These are phyloP conservation scores for Halisarca cf. caerulea DNA, from an alignment of 37 sponge, comb jelly and placozoan species.

Conservation along the genomic window DNA sequence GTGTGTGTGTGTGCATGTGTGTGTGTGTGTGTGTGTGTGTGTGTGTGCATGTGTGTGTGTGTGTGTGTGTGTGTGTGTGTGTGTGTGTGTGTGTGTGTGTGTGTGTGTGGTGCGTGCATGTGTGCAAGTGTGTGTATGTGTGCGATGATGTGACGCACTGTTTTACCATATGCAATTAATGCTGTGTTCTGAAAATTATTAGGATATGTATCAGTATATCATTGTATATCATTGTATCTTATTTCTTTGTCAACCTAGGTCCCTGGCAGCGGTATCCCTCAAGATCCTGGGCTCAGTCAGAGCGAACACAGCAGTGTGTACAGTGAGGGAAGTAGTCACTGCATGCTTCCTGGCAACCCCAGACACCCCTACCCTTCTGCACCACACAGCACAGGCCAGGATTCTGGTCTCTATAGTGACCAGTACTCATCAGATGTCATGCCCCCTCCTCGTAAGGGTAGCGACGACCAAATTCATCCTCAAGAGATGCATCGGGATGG, in stretches of 20 bases:
- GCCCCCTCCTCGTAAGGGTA: background rate
- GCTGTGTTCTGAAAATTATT: background rate
- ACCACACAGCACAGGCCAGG: background rate
- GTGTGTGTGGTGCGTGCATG: background rate
- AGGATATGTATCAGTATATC: background rate
- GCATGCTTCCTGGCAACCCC: background rate
- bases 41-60: constrained; percentile 4
- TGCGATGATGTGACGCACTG: background rate
- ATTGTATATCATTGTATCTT: background rate
- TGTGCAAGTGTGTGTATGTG: background rate
- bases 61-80: constrained; percentile 4
- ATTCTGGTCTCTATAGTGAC: background rate
- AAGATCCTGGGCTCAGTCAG: background rate
- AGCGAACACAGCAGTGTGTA: constrained; percentile 23
- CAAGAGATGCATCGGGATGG: background rate
- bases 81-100: too few relatives aligned
- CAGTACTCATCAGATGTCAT: background rate
- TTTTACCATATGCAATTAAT: too few relatives aligned
- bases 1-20: background rate
- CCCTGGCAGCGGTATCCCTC: background rate
- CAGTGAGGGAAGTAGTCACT: constrained; percentile 20
- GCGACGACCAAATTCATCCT: background rate
- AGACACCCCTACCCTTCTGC: background rate
- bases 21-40: background rate
- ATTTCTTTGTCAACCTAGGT: background rate